Evolutionary conservation across 23 tunicate species (phyloP).

Genomic region (Phallusia fumigata): DNA sequence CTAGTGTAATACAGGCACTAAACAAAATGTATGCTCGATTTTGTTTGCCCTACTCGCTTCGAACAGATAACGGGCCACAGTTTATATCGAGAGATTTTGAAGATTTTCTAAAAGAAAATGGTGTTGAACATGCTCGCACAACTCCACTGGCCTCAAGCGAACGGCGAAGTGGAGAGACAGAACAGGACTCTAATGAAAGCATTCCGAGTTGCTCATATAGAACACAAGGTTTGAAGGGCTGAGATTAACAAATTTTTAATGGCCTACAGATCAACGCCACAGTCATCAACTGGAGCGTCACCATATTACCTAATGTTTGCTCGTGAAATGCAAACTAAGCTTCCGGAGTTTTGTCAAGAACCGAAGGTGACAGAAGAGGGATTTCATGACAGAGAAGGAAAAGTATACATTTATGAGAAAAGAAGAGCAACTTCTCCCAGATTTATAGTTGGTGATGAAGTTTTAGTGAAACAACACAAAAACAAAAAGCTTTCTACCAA

Average conservation of each 20-base stretch:
- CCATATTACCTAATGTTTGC: constrained; percentile 35
- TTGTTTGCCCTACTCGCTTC: constrained; percentile 8
- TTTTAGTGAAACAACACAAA: neutral
- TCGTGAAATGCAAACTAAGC: constrained; percentile 38
- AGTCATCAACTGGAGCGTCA: constrained; percentile 38
- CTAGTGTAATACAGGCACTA: constrained; percentile 14
- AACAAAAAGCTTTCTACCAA: neutral
- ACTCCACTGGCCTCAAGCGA: constrained; percentile 18
- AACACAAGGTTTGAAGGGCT: constrained; percentile 21
- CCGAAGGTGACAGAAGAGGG: constrained; percentile 4
- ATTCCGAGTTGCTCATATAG: constrained; percentile 23
- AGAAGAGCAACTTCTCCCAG: constrained; percentile 27
- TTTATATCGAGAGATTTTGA: constrained; percentile 38
- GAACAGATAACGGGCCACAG: constrained; percentile 23
- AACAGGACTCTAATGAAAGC: constrained; percentile 41
- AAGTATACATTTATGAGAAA: constrained; percentile 3
- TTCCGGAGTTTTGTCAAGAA: constrained; percentile 24
- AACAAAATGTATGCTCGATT: constrained; percentile 13
- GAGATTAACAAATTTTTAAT: constrained; percentile 33
- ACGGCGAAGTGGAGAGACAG: constrained; percentile 52
- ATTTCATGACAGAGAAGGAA: constrained; percentile 1
- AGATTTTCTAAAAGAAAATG: constrained; percentile 27
- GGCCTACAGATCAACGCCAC: constrained; percentile 51
- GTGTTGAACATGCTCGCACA: constrained; percentile 25
- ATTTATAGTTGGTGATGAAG: constrained; percentile 31